Conservation (phyloP, 2,113 vertebrate species). For the Corythornis madagascariensis region DNA sequence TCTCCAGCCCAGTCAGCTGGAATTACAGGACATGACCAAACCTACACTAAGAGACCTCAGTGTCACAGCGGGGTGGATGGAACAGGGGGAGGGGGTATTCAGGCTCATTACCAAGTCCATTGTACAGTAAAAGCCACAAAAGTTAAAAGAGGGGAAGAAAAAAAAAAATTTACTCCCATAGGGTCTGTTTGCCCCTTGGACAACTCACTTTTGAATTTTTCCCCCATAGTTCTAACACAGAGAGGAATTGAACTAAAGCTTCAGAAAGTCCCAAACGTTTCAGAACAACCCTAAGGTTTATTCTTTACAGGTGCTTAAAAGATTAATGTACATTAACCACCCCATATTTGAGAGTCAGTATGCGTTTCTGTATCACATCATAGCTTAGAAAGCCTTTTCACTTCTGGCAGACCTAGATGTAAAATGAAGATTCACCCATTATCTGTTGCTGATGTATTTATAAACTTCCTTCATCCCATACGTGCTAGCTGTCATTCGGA, state of each 20-base stretch:
- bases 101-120: background rate
- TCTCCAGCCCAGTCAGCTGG: background rate
- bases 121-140: background rate
- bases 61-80: background rate
- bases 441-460: background rate
- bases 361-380: background rate
- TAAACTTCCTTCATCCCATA: constrained; percentile 37
- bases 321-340: background rate
- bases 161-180: background rate
- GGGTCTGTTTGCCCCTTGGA: background rate
- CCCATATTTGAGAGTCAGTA: background rate
- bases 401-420: background rate
- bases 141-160: rapidly evolving
- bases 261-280: background rate
- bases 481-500: constrained; percentile 25
- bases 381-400: background rate
- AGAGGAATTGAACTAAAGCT: background rate
- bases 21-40: background rate
- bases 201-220: background rate
- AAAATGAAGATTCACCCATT: background rate
- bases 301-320: background rate
- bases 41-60: background rate
- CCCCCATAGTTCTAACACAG: background rate
- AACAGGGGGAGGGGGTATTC: background rate
- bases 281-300: background rate